Percentiles rank a stretch among this genome's conserved stretches.
Conservation (phyloP, 1,140 invertebrate genomes). For the Dinoponera quadriceps region DNA sequence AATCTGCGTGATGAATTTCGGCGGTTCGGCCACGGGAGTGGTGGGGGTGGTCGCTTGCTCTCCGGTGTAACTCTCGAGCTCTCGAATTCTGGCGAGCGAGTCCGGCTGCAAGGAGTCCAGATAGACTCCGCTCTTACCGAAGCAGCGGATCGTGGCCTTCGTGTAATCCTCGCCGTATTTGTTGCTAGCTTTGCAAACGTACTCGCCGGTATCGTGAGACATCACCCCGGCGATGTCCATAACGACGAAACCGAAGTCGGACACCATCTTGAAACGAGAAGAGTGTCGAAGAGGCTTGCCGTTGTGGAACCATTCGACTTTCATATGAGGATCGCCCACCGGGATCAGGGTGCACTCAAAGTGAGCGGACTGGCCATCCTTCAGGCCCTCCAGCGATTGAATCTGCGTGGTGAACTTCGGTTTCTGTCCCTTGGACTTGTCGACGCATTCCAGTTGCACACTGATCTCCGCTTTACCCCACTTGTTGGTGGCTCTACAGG, state of each 20-base stretch:
- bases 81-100: conserved; percentile 95
- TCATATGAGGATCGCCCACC: conserved; percentile 96
- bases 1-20: conserved; percentile 96
- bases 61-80: conserved; percentile 92
- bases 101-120: conserved; percentile 97
- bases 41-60: conserved; percentile 88
- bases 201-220: conserved; percentile 97
- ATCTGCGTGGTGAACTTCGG: conserved; percentile 96
- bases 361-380: conserved; percentile 96
- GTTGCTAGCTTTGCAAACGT: conserved; percentile 95
- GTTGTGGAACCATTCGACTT: conserved; percentile 98
- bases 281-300: conserved; percentile 94
- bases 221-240: conserved; percentile 98
- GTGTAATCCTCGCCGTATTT: conserved; percentile 96
- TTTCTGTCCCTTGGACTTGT: conserved; percentile 93
- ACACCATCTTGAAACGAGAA: conserved; percentile 96
- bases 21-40: conserved; percentile 92
- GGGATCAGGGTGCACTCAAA: conserved; percentile 97
- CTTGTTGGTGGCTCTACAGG: conserved; percentile 94
- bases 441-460: conserved; percentile 93
- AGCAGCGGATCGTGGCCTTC: conserved; percentile 92
- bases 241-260: conserved; percentile 98
- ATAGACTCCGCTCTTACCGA: conserved; percentile 95
- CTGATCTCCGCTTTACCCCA: conserved; percentile 95
- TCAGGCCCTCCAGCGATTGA: conserved; percentile 93